These are phyloP conservation scores for Acinonyx jubatus DNA, from an alignment of 2,113 vertebrate genomes.

Conservation along the genomic window DNA sequence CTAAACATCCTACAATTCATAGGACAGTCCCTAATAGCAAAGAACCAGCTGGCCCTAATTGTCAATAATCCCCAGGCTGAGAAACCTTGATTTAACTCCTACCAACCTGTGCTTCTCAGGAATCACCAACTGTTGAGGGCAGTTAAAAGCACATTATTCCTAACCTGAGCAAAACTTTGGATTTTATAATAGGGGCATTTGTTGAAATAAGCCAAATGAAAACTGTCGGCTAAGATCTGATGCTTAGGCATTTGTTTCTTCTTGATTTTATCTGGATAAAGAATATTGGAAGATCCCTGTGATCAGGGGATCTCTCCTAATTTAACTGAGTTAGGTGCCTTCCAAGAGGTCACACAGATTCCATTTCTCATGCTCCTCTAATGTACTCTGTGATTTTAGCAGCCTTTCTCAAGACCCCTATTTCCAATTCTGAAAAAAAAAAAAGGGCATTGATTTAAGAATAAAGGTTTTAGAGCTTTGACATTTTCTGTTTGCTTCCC, in stretches of 20 bases:
- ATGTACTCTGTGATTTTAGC: not conserved
- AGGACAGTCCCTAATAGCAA: not conserved
- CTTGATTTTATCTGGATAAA: not conserved
- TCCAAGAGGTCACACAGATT: not conserved
- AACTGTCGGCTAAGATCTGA: not conserved
- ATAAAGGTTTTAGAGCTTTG: not conserved
- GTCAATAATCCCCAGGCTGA: fast-evolving
- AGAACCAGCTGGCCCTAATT: not conserved
- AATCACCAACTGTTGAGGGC: not conserved
- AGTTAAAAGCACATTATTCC: not conserved
- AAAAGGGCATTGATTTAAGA: not conserved
- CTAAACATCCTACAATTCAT: not conserved
- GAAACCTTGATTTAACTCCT: not conserved
- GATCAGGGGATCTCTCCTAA: not conserved
- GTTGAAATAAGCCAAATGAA: not conserved
- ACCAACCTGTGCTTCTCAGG: not conserved
- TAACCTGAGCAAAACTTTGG: not conserved
- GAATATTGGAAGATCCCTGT: not conserved
- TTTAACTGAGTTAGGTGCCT: not conserved
- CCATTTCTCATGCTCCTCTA: not conserved
- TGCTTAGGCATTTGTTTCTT: not conserved
- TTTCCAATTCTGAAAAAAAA: not conserved
- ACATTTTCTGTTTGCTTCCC: not conserved
- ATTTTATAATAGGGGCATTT: not conserved
- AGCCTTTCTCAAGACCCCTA: not conserved